Evolutionary conservation across 2,888 invertebrate genomes (phyloP).

Genomic region (Zygogramma bicolorata): DNA sequence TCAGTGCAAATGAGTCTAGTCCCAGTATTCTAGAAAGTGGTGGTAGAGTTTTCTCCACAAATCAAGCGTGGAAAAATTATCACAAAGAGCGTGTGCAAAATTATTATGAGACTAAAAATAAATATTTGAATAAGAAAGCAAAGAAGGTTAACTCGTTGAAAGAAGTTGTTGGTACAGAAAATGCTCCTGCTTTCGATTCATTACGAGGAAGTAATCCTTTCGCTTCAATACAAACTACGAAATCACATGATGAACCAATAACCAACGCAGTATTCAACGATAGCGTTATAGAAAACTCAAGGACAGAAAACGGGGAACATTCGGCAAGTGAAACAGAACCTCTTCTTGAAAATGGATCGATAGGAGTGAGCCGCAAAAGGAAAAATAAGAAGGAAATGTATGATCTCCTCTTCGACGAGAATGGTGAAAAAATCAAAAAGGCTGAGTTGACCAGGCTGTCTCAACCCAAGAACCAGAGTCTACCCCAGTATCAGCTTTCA

Average conservation of each 20-base stretch:
- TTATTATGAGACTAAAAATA: constrained; percentile 27
- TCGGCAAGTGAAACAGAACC: neutral
- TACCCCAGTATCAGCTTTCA: neutral
- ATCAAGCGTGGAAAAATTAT: constrained; percentile 4
- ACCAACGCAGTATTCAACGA: neutral
- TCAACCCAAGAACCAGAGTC: neutral
- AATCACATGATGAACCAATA: neutral
- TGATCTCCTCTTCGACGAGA: constrained; percentile 41
- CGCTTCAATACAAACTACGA: neutral
- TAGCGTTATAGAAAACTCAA: neutral
- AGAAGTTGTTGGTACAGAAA: neutral
- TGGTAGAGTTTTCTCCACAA: neutral
- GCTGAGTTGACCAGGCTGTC: constrained; percentile 38
- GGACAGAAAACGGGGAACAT: neutral
- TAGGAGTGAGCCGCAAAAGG: neutral
- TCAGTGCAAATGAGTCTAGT: constrained; percentile 15
- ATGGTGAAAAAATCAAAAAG: constrained; percentile 44
- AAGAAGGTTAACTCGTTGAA: neutral
- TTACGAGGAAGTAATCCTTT: neutral
- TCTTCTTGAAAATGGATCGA: neutral
- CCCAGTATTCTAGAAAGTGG: constrained; percentile 9
- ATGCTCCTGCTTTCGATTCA: neutral
- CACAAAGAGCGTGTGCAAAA: constrained; percentile 30
- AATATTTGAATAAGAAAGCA: constrained; percentile 22
- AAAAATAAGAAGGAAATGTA: constrained; percentile 38